Conservation (phyloP, 2,888 invertebrate species). For the Noctua janthe region DNA sequence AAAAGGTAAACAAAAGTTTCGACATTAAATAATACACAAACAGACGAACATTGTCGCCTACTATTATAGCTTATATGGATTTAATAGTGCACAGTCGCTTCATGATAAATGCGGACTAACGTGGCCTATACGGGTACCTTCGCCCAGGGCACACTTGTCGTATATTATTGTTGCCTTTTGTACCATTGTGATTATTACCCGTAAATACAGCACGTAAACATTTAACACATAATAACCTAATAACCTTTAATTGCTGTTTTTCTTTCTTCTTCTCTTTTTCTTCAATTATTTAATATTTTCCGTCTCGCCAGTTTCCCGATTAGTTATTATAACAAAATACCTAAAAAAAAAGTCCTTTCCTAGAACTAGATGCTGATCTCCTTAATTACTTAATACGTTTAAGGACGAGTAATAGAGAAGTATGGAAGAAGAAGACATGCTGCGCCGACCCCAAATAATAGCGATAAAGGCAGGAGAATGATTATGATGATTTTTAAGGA, state of each 20-base stretch:
- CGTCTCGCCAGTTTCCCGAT: background rate
- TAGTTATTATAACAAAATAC: background rate
- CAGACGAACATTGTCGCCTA: background rate
- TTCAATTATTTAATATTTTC: background rate
- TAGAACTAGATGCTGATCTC: background rate
- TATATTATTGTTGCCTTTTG: constrained; percentile 30
- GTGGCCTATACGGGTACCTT: constrained; percentile 56
- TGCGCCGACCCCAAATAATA: no score
- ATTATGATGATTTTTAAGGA: background rate
- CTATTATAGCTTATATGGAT: constrained; percentile 15
- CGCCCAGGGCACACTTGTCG: constrained; percentile 31
- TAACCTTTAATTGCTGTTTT: background rate
- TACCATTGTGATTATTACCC: constrained; percentile 14
- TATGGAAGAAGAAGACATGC: no score
- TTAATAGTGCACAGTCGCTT: constrained; percentile 63
- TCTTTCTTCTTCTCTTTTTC: background rate
- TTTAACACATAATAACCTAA: background rate
- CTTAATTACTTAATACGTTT: background rate
- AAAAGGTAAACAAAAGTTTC: background rate
- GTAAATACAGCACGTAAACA: background rate
- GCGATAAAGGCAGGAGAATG: no score
- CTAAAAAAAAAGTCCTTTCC: background rate
- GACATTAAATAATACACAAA: constrained; percentile 5
- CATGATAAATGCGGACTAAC: constrained; percentile 67
- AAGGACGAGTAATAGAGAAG: no score